Conservation (phyloP, 2,113 vertebrate genomes). For the Prionailurus bengalensis region DNA sequence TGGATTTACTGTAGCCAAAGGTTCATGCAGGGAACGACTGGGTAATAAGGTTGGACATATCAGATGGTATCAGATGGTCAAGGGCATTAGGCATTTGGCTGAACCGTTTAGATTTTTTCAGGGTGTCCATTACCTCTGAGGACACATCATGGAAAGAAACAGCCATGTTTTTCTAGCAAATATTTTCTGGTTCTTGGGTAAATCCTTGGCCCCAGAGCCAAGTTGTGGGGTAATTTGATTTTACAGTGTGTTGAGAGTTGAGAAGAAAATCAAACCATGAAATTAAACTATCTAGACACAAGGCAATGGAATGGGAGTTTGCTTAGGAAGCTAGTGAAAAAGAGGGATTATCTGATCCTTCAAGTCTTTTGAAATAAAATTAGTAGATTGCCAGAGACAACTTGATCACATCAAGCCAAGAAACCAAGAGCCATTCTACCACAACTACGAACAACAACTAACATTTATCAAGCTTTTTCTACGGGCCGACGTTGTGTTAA, state of each 20-base stretch:
- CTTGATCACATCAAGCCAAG: neutral
- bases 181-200: neutral
- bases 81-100: neutral
- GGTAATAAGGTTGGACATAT: neutral
- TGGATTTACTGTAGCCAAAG: constrained; percentile 11
- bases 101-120: constrained; percentile 15
- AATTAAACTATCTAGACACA: neutral
- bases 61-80: neutral
- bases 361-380: neutral
- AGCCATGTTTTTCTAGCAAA: neutral
- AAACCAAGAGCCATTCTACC: neutral
- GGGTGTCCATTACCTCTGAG: neutral
- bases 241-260: neutral
- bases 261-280: constrained; percentile 10
- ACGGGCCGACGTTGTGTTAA: neutral
- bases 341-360: neutral
- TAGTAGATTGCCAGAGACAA: neutral
- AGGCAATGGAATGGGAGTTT: neutral
- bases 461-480: neutral
- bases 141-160: neutral
- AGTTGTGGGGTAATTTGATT: neutral
- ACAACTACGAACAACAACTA: neutral
- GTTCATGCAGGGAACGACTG: neutral
- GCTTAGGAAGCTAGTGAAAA: neutral
- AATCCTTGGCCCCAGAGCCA: neutral